Evolutionary conservation across 2,888 invertebrate genomes (phyloP).

Genomic region (Drosophila colorata): DNA sequence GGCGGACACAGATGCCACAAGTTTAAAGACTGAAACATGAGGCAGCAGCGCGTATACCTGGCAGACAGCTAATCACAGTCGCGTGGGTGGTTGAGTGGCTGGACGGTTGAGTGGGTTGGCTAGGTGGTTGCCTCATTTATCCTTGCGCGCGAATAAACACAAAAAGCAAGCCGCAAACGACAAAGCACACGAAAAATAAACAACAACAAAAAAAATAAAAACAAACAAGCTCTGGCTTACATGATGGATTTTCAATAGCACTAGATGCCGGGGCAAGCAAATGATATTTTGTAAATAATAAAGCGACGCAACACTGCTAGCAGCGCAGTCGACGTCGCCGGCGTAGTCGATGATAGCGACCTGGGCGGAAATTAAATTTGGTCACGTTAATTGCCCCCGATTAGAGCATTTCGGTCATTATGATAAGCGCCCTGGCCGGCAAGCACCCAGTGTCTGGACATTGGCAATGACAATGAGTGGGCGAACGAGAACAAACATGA

Average conservation of each 20-base stretch:
- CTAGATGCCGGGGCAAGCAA: conserved; percentile 49
- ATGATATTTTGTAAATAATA: conserved; percentile 78
- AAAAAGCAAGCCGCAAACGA: conserved; percentile 39
- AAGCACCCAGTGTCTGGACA: conserved; percentile 43
- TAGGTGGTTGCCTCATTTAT: conserved; percentile 55
- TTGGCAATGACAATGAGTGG: conserved; percentile 52
- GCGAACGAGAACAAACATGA: conserved; percentile 4
- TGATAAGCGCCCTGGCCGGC: conserved; percentile 60
- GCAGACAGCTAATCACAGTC: conserved; percentile 50
- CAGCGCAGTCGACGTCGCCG: conserved; percentile 10
- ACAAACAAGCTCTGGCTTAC: conserved; percentile 58
- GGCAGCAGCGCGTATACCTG: conserved; percentile 37
- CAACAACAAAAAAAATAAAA: conserved; percentile 28
- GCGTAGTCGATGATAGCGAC: conserved; percentile 58
- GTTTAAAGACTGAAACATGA: conserved; percentile 44
- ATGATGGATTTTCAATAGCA: conserved; percentile 76
- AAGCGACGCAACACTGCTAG: conserved; percentile 7
- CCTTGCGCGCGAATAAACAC: conserved; percentile 63
- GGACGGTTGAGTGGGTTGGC: conserved; percentile 3
- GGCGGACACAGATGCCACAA: conserved; percentile 36
- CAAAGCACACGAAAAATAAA: conserved; percentile 45
- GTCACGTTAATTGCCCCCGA: conserved; percentile 76
- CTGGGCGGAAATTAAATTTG: conserved; percentile 77
- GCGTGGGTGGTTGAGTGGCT: conserved; percentile 22
- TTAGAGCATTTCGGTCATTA: conserved; percentile 77